phyloP scores from a whole-genome alignment of 2,797 vertebrate species.

The Phataginus tricuspis region DNA sequence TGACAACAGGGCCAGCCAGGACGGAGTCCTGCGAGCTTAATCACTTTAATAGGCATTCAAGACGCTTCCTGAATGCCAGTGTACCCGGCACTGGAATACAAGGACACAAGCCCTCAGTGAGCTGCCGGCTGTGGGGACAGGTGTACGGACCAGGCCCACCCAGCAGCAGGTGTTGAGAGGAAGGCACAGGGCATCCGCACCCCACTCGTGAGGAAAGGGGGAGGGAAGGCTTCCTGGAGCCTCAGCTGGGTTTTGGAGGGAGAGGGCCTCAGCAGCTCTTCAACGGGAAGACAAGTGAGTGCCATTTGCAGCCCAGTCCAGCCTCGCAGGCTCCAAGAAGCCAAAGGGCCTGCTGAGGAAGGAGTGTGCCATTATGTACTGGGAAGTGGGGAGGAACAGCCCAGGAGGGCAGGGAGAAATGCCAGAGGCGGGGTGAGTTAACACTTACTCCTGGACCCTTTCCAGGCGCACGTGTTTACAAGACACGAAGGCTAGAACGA shows the following conservation, averaged over 20 bases:
- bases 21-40: not conserved
- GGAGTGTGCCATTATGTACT: not conserved
- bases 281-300: not conserved
- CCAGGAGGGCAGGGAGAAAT: not conserved
- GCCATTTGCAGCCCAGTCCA: not conserved
- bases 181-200: not conserved
- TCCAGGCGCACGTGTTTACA: not conserved
- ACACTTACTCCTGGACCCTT: not conserved
- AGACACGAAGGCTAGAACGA: not conserved
- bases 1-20: not conserved
- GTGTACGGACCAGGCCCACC: not conserved
- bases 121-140: not conserved
- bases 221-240: not conserved
- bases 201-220: not conserved
- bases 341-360: not conserved
- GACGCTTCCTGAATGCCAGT: not conserved
- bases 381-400: not conserved
- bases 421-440: not conserved
- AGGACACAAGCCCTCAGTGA: not conserved
- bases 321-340: not conserved
- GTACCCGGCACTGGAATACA: not conserved
- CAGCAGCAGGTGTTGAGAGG: not conserved
- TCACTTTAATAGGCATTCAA: constrained; percentile 1
- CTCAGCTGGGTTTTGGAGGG: not conserved
- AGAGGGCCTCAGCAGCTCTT: not conserved